Base-by-base conservation (phyloP, 2,888 invertebrate species). In the Peribatodes rhomboidaria region DNA sequence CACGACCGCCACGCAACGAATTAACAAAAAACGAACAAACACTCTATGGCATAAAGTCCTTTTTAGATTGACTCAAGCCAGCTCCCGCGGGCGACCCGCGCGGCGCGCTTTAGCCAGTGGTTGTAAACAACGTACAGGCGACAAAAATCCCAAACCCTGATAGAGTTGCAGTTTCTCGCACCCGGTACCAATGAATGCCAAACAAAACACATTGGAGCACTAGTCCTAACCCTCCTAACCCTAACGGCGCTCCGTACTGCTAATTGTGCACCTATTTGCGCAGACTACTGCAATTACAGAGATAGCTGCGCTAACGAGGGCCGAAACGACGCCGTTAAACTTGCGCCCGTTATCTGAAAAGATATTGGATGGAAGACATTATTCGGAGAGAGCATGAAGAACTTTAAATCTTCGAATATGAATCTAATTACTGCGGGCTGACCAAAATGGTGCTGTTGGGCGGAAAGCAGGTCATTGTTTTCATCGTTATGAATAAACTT, bases 221-320 rank as follows among this genome's bases (percentile, higher is more conserved):
- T 20, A 31, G 18, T 22, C n/a, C n/a, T n/a, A n/a, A n/a, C n/a
- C n/a, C n/a, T 27, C 37, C n/a, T 58, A 13, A 11, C 53, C 16
- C n/a, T 52, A 62, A 57, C 55, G 37, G 37, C 44, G 10, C 16
- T 13, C 31, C 33, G 35, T 16, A 46, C 31, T 52, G 53, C 46
- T 57, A 63, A 63, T 53, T 53, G 62, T 52, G 56, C 56, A 42
- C 61, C 50, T 27, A 56, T 62, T 52, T 31, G 50, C 55, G 20
- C 61, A 27, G 50, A 37, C 56, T 52, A 31, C 33, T 57, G 57
- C 62, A 57, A 57, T 63, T 57, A 57, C 46, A 53, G 37, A 39
- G 62, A 63, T 62, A 62, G 20, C 44, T 13, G 44, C 18, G 46
- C 62, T 57, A 63, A 57, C 52, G 62, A 44, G 50, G 39, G 44